Evolutionary conservation across 2,797 vertebrate species (phyloP).

Genomic region (Morelia viridis): DNA sequence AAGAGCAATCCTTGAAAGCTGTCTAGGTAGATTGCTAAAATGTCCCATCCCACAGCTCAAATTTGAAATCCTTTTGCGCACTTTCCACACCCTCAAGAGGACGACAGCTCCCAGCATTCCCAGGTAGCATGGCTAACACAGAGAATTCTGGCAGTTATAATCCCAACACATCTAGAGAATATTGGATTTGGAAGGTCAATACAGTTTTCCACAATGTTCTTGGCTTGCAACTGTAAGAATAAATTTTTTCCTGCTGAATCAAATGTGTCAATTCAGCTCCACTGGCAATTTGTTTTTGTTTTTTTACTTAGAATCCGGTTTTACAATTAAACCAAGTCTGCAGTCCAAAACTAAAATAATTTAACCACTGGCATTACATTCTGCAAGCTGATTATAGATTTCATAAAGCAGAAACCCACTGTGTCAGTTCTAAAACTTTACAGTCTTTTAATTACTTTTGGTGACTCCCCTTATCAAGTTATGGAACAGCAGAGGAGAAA

Average conservation of each 20-base stretch:
- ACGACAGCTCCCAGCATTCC: not conserved
- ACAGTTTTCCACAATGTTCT: no score
- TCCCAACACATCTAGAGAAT: not conserved
- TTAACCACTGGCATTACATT: not conserved
- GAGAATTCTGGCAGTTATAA: not conserved
- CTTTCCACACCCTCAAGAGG: not conserved
- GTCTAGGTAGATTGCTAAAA: not conserved
- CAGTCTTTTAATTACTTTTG: constrained; percentile 17
- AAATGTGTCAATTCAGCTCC: not conserved
- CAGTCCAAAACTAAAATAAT: not conserved
- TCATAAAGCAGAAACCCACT: constrained; percentile 34
- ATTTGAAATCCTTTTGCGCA: not conserved
- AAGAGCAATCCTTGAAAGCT: not conserved
- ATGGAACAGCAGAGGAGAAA: not conserved
- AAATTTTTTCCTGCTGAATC: not conserved
- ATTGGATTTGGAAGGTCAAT: not conserved
- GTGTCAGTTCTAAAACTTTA: constrained; percentile 10
- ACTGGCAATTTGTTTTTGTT: not conserved
- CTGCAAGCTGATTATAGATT: not conserved
- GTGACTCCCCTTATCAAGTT: constrained; percentile 14
- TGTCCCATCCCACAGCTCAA: not conserved
- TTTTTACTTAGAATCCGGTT: not conserved
- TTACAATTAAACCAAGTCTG: not conserved
- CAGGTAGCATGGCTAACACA: not conserved
- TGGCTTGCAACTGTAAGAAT: not conserved